Evolutionary conservation across 2,888 invertebrate genomes (phyloP).

Genomic region (Ennomos erosarius): DNA sequence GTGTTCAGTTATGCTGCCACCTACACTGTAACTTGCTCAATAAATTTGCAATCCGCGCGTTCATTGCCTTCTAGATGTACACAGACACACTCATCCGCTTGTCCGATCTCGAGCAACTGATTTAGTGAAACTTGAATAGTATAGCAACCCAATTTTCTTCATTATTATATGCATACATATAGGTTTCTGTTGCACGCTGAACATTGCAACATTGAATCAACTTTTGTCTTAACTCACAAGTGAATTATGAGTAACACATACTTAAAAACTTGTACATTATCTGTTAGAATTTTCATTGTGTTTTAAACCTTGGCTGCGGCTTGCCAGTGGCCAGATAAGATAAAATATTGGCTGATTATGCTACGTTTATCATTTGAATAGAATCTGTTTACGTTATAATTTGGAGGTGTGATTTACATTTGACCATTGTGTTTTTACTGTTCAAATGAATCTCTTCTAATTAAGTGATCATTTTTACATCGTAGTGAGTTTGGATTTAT

Average conservation of each 20-base stretch:
- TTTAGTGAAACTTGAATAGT: conserved; percentile 1
- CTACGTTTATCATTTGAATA: conserved; percentile 41
- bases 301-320: conserved; percentile 52
- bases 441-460: too few species aligned
- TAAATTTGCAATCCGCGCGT: conserved; percentile 51
- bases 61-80: conserved; percentile 45
- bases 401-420: conserved; percentile 13
- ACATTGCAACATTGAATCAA: conserved; percentile 20
- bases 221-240: conserved; percentile 36
- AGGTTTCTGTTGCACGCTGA: background rate
- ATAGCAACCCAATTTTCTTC: background rate
- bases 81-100: too few species aligned
- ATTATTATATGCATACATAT: background rate
- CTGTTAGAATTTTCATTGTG: conserved; percentile 64
- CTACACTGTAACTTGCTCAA: conserved; percentile 46
- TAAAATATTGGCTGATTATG: conserved; percentile 53
- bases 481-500: too few species aligned
- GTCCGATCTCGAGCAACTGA: conserved; percentile 40
- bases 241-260: conserved; percentile 47
- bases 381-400: conserved; percentile 29
- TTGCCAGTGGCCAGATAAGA: conserved; percentile 61
- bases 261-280: conserved; percentile 52
- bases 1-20: conserved; percentile 52
- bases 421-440: conserved; percentile 3
- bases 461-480: too few species aligned